Evolutionary conservation across 2,113 vertebrate species (phyloP), one percentile per base, ranked within the genome.

Genomic region (Chaenogobius annularis): DNA sequence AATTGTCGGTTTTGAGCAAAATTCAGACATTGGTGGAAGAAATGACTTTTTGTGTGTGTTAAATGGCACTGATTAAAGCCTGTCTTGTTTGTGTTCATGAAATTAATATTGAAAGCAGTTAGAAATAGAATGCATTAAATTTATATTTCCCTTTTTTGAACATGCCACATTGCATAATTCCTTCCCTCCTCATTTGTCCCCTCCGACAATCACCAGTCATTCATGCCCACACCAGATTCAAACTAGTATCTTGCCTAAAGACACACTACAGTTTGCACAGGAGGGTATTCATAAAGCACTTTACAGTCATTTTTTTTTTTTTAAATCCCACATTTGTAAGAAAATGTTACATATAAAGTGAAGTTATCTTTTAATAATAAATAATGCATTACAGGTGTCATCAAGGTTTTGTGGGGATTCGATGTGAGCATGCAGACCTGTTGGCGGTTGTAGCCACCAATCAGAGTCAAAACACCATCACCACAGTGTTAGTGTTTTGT

Each of bases 381-480:
- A 58, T 10, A 3, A 14, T 66, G n/a, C 44, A 15, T 22, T 19
- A 46, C 89, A 98, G 96, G 77, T 99, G 97, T 81, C 94, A 95
- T 50, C 90, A 88, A 0, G 96, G 97, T 6, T 99, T 94, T 5
- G 88, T 98, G 0, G 97, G 97, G 15, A 93, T 93, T 0, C 95
- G 96, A 22, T 99, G 97, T 66, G 96, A 98, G 70, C 95, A 97
- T 6, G 96, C 96, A 0, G 97, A 99, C 87, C 95, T 99, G 48
- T 93, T 99, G 14, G 97, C 97, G 0, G 96, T 99, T 26, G 97
- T 99, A 26, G 96, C 97, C 0, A 95, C 95, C 69, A 97, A 93
- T 79, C 95, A 99, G 91, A 95, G 94, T 83, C 95, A 96, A 50
- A 95, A 98, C 68, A 96, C 96, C 0, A 94, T 96, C 59, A 95